These are phyloP conservation scores for Neotoma lepida DNA, from an alignment of 2,113 vertebrate genomes.

Conservation along the genomic window DNA sequence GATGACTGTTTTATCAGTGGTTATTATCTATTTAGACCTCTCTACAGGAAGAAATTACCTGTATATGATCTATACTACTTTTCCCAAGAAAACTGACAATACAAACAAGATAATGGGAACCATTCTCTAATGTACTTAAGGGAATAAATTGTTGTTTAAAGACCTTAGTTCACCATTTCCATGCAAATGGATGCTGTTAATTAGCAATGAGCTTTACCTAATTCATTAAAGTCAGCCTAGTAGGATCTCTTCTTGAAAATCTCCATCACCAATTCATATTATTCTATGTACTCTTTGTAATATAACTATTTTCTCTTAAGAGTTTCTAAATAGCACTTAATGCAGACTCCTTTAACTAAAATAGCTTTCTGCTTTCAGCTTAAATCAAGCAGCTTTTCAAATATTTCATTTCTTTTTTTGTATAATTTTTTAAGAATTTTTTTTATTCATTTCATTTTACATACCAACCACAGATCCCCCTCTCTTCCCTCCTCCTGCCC, in stretches of 20 bases:
- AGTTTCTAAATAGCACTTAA: conserved; percentile 25
- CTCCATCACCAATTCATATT: conserved; percentile 60
- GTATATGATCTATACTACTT: conserved; percentile 44
- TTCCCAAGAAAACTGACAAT: conserved; percentile 64
- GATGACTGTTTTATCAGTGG: not conserved
- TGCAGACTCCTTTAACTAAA: not conserved
- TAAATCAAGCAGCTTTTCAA: conserved; percentile 4
- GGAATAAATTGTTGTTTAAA: conserved; percentile 68
- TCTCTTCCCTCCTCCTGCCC: too few relatives aligned
- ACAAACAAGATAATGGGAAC: conserved; percentile 66
- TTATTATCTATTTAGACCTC: conserved; percentile 38
- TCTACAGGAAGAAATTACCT: conserved; percentile 48
- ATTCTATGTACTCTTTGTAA: not conserved
- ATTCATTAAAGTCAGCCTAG: conserved; percentile 70
- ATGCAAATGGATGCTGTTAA: conserved; percentile 71
- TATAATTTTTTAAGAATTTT: too few relatives aligned
- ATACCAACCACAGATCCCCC: too few relatives aligned
- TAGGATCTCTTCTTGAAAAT: conserved; percentile 64
- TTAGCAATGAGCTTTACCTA: conserved; percentile 74
- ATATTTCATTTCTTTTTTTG: not conserved
- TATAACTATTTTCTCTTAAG: conserved; percentile 44
- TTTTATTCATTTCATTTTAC: too few relatives aligned
- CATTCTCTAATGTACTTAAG: conserved; percentile 66
- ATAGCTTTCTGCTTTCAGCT: not conserved
- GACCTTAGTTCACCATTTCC: conserved; percentile 67